Percentiles rank a stretch among this genome's conserved stretches.
phyloP scores from a whole-genome alignment of 2,888 invertebrate genomes.

The Apodemia mormo region DNA sequence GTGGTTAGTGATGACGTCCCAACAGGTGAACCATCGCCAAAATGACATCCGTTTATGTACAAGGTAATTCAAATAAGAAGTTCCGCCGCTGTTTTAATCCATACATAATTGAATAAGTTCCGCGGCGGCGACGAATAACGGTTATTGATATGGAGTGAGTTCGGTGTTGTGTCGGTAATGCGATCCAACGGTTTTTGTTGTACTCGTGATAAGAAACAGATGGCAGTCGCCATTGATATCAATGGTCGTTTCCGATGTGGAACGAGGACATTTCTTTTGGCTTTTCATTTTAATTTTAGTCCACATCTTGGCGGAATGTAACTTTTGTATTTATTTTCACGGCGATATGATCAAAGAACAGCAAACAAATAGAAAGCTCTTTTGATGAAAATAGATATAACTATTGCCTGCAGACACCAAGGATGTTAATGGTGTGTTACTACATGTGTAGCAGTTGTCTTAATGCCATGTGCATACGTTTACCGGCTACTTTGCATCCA shows the following conservation, averaged over 20 bases:
- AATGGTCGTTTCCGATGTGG: neutral
- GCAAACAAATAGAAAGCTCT: too few relatives aligned
- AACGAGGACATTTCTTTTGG: neutral
- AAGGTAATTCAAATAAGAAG: neutral
- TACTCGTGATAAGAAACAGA: neutral
- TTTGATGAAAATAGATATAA: too few relatives aligned
- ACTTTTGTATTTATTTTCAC: neutral
- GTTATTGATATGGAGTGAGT: slow-evolving; percentile 12
- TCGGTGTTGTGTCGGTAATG: slow-evolving; percentile 2
- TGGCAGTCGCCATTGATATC: neutral
- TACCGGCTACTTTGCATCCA: too few relatives aligned
- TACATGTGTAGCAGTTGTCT: too few relatives aligned
- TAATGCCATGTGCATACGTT: too few relatives aligned
- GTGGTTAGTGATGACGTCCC: neutral
- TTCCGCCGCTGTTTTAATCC: neutral
- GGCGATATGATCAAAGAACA: too few relatives aligned
- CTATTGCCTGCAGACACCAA: too few relatives aligned
- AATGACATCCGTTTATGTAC: neutral
- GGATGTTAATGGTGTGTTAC: too few relatives aligned
- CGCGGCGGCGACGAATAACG: neutral
- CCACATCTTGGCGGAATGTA: neutral
- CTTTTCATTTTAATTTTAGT: neutral
- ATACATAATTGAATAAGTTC: slow-evolving; percentile 16
- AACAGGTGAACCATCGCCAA: neutral
- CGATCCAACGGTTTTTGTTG: neutral